These are phyloP conservation scores for Xestoiulus laeticollis DNA, from an alignment of 2,888 invertebrate genomes.

Conservation along the genomic window DNA sequence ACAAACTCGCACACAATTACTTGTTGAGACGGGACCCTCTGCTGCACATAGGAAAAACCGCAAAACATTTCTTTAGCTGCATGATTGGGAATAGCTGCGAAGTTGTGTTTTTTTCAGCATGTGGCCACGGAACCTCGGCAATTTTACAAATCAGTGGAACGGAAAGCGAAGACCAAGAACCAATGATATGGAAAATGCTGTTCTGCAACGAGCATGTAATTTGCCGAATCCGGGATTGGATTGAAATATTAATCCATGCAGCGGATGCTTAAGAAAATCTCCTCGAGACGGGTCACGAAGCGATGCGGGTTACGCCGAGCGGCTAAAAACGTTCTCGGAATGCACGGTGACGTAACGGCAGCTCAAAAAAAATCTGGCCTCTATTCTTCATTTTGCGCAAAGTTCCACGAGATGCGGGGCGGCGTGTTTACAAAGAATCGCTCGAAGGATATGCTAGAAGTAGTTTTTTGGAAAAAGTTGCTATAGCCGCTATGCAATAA, in stretches of 20 bases:
- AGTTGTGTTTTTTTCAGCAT: not conserved
- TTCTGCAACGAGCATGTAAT: constrained; percentile 40
- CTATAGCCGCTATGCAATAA: not conserved
- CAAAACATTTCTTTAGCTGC: not conserved
- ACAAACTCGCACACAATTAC: constrained; percentile 3
- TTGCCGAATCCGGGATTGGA: constrained; percentile 45
- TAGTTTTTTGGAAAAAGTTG: constrained; percentile 40
- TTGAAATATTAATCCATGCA: constrained; percentile 47
- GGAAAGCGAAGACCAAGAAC: constrained; percentile 35
- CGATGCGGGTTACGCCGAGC: constrained; percentile 47
- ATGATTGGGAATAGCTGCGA: constrained; percentile 35
- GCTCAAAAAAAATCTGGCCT: constrained; percentile 45
- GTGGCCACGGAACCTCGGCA: constrained; percentile 38
- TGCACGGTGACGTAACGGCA: constrained; percentile 42
- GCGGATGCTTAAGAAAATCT: constrained; percentile 32
- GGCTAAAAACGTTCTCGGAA: constrained; percentile 48
- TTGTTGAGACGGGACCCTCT: constrained; percentile 30
- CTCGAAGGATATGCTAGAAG: constrained; percentile 31
- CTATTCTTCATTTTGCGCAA: constrained; percentile 40
- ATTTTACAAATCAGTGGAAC: constrained; percentile 41
- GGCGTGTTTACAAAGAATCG: constrained; percentile 29
- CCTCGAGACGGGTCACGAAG: constrained; percentile 46
- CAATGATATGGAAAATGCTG: constrained; percentile 42
- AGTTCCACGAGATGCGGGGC: constrained; percentile 27
- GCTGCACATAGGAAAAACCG: not conserved